Evolutionary conservation across 2,113 vertebrate species (phyloP).

Genomic region (Lynx canadensis): DNA sequence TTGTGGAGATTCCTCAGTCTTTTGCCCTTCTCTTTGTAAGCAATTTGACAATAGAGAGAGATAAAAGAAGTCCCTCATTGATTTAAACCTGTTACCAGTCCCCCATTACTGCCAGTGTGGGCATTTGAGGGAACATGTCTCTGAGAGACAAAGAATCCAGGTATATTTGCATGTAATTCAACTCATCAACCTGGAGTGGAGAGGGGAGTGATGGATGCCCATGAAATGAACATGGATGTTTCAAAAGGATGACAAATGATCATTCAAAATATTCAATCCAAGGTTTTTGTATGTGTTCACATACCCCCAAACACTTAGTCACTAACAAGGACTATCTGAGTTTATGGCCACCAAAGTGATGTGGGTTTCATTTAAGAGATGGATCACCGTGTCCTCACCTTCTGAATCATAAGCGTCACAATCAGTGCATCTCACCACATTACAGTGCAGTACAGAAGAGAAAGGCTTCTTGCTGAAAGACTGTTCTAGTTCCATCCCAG

Average conservation of each 20-base stretch:
- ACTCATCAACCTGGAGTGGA: background rate
- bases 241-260: background rate
- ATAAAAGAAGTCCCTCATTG: background rate
- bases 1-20: background rate
- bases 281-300: background rate
- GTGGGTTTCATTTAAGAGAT: background rate
- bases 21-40: background rate
- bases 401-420: background rate
- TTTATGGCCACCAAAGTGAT: constrained; percentile 34
- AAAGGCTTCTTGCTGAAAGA: background rate
- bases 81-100: background rate
- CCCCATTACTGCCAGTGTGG: background rate
- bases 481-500: background rate
- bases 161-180: background rate
- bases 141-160: background rate
- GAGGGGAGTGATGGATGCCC: background rate
- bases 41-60: background rate
- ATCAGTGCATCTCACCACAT: background rate
- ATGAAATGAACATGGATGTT: background rate
- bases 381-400: background rate
- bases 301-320: constrained; percentile 21
- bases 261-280: constrained; percentile 64
- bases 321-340: background rate
- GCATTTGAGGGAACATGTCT: background rate
- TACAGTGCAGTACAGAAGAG: too few relatives aligned